Conservation (phyloP, 2,888 invertebrate species). For the Macrosiphum euphorbiae region DNA sequence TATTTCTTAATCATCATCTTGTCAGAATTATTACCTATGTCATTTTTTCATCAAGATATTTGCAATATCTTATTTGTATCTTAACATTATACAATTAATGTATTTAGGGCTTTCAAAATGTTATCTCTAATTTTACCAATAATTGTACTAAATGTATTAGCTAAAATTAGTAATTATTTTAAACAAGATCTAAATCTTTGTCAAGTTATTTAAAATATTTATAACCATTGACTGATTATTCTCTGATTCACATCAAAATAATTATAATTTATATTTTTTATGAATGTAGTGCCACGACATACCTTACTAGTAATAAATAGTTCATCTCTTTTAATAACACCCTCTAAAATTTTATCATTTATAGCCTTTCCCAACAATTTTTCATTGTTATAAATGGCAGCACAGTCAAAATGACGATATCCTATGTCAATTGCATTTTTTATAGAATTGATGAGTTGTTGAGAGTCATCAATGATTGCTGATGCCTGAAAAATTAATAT, state of each 20-base stretch:
- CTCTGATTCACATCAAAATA: background rate
- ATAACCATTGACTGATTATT: background rate
- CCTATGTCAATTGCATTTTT: slow-evolving; percentile 82
- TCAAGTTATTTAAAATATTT: background rate
- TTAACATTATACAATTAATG: background rate
- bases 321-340: slow-evolving; percentile 79
- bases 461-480: slow-evolving; percentile 66
- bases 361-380: slow-evolving; percentile 80
- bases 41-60: background rate
- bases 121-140: background rate
- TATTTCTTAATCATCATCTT: background rate
- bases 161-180: background rate
- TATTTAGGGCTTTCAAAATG: background rate
- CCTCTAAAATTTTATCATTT: slow-evolving; percentile 76
- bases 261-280: background rate
- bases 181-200: background rate
- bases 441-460: slow-evolving; percentile 77
- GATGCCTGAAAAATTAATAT: slow-evolving; percentile 34
- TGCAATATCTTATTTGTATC: background rate
- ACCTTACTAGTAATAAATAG: slow-evolving; percentile 79
- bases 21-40: background rate
- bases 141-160: background rate
- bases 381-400: slow-evolving; percentile 79
- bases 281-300: background rate
- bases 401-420: slow-evolving; percentile 83